phyloP scores from a whole-genome alignment of 2,888 invertebrate genomes.

The Drosophila sordidapex region DNA sequence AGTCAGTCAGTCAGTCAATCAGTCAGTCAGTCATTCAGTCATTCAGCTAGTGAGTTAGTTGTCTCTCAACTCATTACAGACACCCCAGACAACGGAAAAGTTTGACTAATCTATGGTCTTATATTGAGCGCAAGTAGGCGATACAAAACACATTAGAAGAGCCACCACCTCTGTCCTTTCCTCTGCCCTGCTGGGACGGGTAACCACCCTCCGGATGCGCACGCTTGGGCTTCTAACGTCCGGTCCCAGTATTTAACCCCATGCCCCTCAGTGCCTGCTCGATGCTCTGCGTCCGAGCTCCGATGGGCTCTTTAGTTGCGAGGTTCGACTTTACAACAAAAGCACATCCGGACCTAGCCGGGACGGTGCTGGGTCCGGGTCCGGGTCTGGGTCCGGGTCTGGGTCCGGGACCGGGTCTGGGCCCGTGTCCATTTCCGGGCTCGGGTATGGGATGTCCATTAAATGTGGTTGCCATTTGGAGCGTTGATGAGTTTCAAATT shows the following conservation, averaged over 20 bases:
- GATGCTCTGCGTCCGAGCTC: background rate
- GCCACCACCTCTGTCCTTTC: background rate
- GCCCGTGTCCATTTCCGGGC: background rate
- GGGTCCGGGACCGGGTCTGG: background rate
- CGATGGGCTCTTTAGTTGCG: constrained; percentile 9
- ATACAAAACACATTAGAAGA: constrained; percentile 32
- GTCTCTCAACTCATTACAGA: constrained; percentile 60
- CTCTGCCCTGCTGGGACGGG: background rate
- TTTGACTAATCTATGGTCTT: constrained; percentile 60
- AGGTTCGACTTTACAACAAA: constrained; percentile 27
- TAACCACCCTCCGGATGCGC: constrained; percentile 11
- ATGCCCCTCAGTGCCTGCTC: constrained; percentile 5
- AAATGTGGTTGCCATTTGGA: constrained; percentile 27
- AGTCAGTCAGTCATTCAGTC: constrained; percentile 3
- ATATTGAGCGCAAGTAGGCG: constrained; percentile 35
- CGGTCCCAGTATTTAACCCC: constrained; percentile 22
- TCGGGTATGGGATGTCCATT: background rate
- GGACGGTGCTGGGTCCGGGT: background rate
- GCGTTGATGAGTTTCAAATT: constrained; percentile 42
- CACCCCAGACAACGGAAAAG: constrained; percentile 39
- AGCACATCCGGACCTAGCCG: constrained; percentile 37
- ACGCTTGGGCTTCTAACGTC: constrained; percentile 30
- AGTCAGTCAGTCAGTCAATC: background rate
- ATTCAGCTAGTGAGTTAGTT: constrained; percentile 4
- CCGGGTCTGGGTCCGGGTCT: background rate